A percentile compares a stretch with the other conserved stretches of the same genome.
phyloP scores from a whole-genome alignment of 2,888 invertebrate genomes.

The Amphipoea oculea region DNA sequence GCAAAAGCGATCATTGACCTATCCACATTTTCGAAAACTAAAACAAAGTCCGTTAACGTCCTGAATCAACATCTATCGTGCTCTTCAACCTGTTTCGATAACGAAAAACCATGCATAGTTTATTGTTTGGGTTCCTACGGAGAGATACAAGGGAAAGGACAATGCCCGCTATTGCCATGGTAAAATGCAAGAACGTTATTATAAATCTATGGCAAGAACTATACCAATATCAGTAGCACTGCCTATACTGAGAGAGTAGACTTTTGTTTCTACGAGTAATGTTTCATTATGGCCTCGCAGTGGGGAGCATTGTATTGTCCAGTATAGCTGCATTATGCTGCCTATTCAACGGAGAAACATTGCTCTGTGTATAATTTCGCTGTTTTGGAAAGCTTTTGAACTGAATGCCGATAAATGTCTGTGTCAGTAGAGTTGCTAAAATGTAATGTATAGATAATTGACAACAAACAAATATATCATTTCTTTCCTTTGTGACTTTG shows the following conservation, averaged over 20 bases:
- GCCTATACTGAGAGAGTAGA: background rate
- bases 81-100: too few species aligned
- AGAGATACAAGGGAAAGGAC: too few species aligned
- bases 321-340: background rate
- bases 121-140: too few species aligned
- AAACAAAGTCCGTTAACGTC: too few species aligned
- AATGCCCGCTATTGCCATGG: too few species aligned
- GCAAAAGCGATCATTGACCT: too few species aligned
- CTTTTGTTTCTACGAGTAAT: slow-evolving; percentile 11
- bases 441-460: background rate
- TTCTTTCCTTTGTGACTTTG: too few species aligned
- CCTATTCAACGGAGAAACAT: background rate
- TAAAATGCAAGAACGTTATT: too few species aligned
- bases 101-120: background rate
- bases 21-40: too few species aligned
- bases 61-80: too few species aligned
- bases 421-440: background rate
- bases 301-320: background rate
- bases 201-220: too few species aligned
- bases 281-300: slow-evolving; percentile 13
- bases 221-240: background rate
- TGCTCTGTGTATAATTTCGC: background rate
- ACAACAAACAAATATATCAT: too few species aligned
- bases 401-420: background rate
- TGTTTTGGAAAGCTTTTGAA: background rate